Evolutionary conservation across 2,888 invertebrate genomes (phyloP).

Genomic region (Aporophyla lueneburgensis): DNA sequence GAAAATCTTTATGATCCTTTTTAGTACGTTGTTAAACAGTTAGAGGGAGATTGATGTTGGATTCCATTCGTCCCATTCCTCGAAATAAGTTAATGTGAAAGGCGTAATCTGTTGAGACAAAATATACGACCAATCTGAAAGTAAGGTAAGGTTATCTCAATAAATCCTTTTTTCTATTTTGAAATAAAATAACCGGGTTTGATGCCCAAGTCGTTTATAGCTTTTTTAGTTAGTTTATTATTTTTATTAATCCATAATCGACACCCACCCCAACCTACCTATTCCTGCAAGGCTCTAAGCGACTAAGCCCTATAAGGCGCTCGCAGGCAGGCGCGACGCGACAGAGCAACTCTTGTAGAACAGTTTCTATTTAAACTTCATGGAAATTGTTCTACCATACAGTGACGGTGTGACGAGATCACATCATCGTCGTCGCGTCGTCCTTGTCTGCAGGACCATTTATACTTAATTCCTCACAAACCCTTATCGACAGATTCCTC

Average conservation of each 20-base stretch:
- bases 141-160: neutral
- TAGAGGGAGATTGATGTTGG: neutral
- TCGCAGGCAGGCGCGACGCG: no score
- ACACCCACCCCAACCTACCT: neutral
- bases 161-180: neutral
- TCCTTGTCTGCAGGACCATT: no score
- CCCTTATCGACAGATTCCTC: no score
- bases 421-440: no score
- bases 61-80: neutral
- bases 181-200: neutral
- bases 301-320: no score
- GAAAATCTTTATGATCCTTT: neutral
- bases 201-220: neutral
- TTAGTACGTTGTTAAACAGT: neutral
- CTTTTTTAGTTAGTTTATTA: no score
- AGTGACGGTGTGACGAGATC: no score
- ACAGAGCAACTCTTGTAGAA: no score
- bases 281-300: no score
- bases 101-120: neutral
- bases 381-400: no score
- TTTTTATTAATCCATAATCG: neutral
- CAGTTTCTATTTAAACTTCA: no score
- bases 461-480: neutral
- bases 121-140: neutral
- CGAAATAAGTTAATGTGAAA: neutral